Conservation (phyloP, 2,797 vertebrate genomes). For the Oreochromis mossambicus region DNA sequence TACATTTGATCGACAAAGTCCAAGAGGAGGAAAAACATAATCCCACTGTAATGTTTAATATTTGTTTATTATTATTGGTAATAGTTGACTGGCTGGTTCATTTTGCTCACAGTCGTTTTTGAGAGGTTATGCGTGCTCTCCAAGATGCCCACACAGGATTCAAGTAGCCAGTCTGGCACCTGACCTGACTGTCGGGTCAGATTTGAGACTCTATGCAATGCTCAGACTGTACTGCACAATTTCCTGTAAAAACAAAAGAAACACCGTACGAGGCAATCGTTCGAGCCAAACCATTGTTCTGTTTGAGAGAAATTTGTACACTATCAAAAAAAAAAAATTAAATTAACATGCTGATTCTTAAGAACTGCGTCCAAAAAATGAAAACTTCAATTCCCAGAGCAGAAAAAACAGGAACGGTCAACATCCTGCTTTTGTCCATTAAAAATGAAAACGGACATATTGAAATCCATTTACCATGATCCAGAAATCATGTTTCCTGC, state of each 20-base stretch:
- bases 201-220: not conserved
- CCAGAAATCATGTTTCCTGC: not conserved
- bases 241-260: conserved; percentile 19
- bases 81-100: not conserved
- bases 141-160: not conserved
- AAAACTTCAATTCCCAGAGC: not conserved
- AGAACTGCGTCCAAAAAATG: not conserved
- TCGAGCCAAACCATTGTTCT: not conserved
- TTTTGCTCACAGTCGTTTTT: not conserved
- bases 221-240: not conserved
- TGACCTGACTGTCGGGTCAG: not conserved
- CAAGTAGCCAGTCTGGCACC: not conserved
- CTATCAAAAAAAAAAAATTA: not conserved
- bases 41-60: not conserved
- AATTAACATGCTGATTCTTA: not conserved
- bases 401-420: conserved; percentile 1
- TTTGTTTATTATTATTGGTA: not conserved
- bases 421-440: conserved; percentile 35
- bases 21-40: not conserved
- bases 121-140: not conserved
- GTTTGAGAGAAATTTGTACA: not conserved
- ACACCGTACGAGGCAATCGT: not conserved
- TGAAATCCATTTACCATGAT: not conserved
- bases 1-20: conserved; percentile 19
- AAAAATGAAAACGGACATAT: not conserved